Conservation (phyloP, 2,888 invertebrate species). For the Apodemia zela region DNA sequence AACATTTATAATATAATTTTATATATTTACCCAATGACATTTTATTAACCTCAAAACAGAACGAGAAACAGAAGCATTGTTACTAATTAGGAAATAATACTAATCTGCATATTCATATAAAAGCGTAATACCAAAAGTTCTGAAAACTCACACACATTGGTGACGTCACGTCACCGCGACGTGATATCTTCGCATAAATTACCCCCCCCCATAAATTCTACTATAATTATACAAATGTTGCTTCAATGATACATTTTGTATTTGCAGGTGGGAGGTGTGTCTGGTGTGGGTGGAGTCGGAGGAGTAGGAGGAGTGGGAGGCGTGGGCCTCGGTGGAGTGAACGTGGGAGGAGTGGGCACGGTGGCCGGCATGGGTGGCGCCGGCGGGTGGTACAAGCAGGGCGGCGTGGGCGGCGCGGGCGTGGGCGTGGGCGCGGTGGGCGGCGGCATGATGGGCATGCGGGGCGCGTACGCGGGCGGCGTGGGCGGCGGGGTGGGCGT, state of each 20-base stretch:
- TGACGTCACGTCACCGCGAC: too few species aligned
- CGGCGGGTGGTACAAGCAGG: slow-evolving; percentile 41
- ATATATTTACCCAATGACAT: too few species aligned
- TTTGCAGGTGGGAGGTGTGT: slow-evolving; percentile 30
- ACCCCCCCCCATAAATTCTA: too few species aligned
- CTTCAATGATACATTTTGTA: not conserved
- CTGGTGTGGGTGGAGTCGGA: slow-evolving; percentile 33
- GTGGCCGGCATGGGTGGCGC: slow-evolving; percentile 37
- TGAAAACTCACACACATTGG: too few species aligned
- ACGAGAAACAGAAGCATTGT: too few species aligned
- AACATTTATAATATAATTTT: too few species aligned
- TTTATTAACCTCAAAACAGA: too few species aligned
- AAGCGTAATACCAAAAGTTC: too few species aligned
- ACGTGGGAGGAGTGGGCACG: slow-evolving; percentile 41
- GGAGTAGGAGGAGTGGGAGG: slow-evolving; percentile 34
- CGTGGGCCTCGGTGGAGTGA: slow-evolving; percentile 37
- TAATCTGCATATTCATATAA: too few species aligned
- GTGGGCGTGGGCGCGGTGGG: slow-evolving; percentile 45
- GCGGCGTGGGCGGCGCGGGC: slow-evolving; percentile 37
- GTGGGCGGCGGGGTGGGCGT: slow-evolving; percentile 53
- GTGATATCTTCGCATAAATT: too few species aligned
- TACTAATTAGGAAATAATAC: too few species aligned
- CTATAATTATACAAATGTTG: too few species aligned
- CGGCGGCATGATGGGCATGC: slow-evolving; percentile 53
- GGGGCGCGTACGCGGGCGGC: slow-evolving; percentile 49